Percentiles rank a stretch among this genome's conserved stretches.
Conservation (phyloP, 2,113 vertebrate genomes). For the Gasterosteus nipponicus region DNA sequence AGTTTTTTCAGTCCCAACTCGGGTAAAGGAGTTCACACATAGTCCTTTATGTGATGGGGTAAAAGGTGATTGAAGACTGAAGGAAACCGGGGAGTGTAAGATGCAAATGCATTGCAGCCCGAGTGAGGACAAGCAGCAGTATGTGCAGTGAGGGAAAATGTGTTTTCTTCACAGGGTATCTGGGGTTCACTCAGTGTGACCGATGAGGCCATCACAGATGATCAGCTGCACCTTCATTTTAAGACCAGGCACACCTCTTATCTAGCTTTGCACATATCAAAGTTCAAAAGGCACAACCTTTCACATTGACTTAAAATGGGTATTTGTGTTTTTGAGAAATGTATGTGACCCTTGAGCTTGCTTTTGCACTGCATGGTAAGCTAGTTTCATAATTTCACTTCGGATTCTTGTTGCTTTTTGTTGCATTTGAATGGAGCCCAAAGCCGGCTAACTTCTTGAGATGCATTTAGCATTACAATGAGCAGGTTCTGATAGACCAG, state of each 20-base stretch:
- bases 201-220: constrained; percentile 2
- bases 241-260: background rate
- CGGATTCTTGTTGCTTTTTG: constrained; percentile 4
- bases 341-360: background rate
- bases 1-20: constrained; percentile 27
- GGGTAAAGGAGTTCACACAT: constrained; percentile 13
- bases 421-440: background rate
- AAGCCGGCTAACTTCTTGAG: background rate
- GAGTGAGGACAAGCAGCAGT: background rate
- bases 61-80: background rate
- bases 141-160: background rate
- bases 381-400: constrained; percentile 1
- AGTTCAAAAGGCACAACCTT: background rate
- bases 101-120: background rate
- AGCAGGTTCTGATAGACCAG: background rate
- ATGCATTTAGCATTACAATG: background rate
- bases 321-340: background rate
- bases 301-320: background rate
- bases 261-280: background rate
- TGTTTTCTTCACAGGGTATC: constrained; percentile 6
- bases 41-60: background rate
- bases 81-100: background rate
- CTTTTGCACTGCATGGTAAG: background rate
- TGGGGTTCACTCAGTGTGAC: constrained; percentile 23
- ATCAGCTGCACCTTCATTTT: constrained; percentile 3